phyloP scores from a whole-genome alignment of 2,888 invertebrate genomes.

The Xylophagus ater region DNA sequence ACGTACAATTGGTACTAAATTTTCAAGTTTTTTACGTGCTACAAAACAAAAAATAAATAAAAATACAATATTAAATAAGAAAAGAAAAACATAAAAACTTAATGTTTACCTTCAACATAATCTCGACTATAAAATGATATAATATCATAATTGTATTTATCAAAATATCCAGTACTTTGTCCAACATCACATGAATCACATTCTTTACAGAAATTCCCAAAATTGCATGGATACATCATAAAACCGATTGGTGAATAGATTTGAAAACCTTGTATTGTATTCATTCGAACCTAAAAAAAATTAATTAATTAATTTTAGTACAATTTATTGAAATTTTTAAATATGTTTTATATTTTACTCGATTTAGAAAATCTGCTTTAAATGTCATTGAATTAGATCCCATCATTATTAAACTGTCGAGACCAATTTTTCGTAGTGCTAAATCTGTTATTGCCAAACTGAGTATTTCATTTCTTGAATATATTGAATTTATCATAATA shows the following conservation, averaged over 20 bases:
- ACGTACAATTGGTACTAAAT: slow-evolving; percentile 48
- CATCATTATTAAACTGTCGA: slow-evolving; percentile 62
- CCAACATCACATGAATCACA: slow-evolving; percentile 52
- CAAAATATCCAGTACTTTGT: slow-evolving; percentile 69
- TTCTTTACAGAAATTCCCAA: slow-evolving; percentile 49
- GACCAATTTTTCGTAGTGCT: slow-evolving; percentile 55
- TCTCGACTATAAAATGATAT: slow-evolving; percentile 77
- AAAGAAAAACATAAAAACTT: neutral
- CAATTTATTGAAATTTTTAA: neutral
- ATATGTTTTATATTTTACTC: slow-evolving; percentile 46
- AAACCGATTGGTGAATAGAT: slow-evolving; percentile 89
- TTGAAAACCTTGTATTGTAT: slow-evolving; percentile 80
- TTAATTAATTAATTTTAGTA: neutral
- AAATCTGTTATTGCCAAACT: slow-evolving; percentile 51
- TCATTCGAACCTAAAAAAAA: slow-evolving; percentile 71
- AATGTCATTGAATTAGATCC: slow-evolving; percentile 57
- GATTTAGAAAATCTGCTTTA: slow-evolving; percentile 76
- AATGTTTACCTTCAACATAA: slow-evolving; percentile 54
- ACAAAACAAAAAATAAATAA: slow-evolving; percentile 26
- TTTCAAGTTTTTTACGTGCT: slow-evolving; percentile 52
- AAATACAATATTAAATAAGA: neutral
- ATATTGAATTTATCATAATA: slow-evolving; percentile 34
- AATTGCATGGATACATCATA: slow-evolving; percentile 59
- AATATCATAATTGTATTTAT: slow-evolving; percentile 57
- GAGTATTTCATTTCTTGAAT: slow-evolving; percentile 34